Evolutionary conservation across 2,888 invertebrate species (phyloP), one percentile per base, ranked within the genome.

Genomic region (Embidobia sp.): DNA sequence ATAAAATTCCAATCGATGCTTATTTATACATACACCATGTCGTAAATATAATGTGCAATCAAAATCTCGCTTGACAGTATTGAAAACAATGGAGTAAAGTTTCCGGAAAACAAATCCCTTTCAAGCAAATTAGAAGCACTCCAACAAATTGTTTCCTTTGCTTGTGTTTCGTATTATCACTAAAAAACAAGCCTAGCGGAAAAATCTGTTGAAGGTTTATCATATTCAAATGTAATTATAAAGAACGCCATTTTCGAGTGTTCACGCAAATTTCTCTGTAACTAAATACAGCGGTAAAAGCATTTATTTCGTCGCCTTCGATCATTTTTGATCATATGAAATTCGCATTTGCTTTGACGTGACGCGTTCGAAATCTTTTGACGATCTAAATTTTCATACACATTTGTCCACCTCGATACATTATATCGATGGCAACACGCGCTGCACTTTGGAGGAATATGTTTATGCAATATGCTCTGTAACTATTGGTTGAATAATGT

Each of bases 401-500:
- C 57, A 69, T 75, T 63, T 63, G 61, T 69, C 42, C 63, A 69
- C 57, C 57, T 51, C 37, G 49, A 57, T 64, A 64, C 40, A 44
- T 40, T 61, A 44, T 57, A 55, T 31, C 19, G 33, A 35, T 55
- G 55, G 69, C 48, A 63, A 69, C 69, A 57, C 75, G 57, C 44
- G 40, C 19, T 42, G 42, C 63, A 76, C 55, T 70, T 76, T 51
- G 33, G 49, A 63, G 44, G 69, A 70, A 76, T 70, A 64, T 69
- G 76, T 76, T 76, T 70, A 76, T 76, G 69, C 48, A 76, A 70
- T 63, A 64, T 44, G 57, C 49, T 49, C 69, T 40, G 67, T 26
- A 75, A 75, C 75, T 53, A 75, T 61, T 51, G 76, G 46, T 70
- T 76, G 76, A 76, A 76, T 76, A 76, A 76, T 76, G 75, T 64